A percentile compares a stretch with the other conserved stretches of the same genome.
Evolutionary conservation across 2,113 vertebrate species (phyloP).

Genomic region (Pelmatolapia mariae): DNA sequence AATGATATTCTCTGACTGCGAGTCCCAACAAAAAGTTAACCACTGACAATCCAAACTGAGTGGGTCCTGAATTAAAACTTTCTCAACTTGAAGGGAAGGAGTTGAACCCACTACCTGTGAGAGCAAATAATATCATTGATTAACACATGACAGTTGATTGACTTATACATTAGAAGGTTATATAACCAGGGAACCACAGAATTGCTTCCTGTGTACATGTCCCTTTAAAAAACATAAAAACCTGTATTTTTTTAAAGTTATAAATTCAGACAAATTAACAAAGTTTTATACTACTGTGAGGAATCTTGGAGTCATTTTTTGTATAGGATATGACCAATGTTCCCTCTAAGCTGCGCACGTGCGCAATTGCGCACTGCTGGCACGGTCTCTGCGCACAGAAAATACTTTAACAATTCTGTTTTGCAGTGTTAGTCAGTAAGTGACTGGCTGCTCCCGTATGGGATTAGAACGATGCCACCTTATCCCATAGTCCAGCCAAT

Average conservation of each 20-base stretch:
- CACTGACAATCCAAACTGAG: not conserved
- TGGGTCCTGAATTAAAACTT: not conserved
- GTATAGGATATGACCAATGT: not conserved
- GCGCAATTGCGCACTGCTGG: no score
- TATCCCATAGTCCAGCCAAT: no score
- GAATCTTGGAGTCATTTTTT: not conserved
- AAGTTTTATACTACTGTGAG: not conserved
- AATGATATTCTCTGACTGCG: not conserved
- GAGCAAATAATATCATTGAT: not conserved
- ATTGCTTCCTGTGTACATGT: not conserved
- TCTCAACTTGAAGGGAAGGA: not conserved
- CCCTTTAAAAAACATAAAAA: not conserved
- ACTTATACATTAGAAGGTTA: not conserved
- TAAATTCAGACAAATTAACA: not conserved
- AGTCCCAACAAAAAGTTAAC: not conserved
- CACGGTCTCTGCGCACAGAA: no score
- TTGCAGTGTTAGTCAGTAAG: no score
- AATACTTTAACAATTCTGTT: no score
- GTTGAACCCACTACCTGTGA: not conserved
- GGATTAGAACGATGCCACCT: no score
- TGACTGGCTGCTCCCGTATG: no score
- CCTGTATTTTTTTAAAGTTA: not conserved
- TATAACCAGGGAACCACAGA: not conserved
- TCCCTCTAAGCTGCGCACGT: no score
- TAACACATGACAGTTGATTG: not conserved